Evolutionary conservation across 2,113 vertebrate genomes (phyloP).

Genomic region (Nematolebias whitei): DNA sequence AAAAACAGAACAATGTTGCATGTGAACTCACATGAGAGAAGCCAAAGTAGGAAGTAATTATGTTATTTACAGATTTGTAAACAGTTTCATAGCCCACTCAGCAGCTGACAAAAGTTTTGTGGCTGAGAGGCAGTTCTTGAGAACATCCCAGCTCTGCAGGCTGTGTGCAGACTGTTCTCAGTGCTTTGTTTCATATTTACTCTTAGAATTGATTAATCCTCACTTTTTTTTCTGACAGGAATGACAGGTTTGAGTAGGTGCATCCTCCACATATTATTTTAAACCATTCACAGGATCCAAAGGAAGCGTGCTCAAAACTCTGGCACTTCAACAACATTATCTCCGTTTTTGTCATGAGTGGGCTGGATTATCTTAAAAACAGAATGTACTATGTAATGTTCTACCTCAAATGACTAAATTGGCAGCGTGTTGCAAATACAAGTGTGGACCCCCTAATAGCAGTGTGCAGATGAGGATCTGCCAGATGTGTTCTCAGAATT

Average conservation of each 20-base stretch:
- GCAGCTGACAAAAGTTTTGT: background rate
- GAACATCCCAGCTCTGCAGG: background rate
- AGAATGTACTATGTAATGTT: conserved; percentile 4
- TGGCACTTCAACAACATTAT: no score
- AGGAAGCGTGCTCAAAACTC: no score
- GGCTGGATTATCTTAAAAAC: no score
- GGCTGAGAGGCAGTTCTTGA: background rate
- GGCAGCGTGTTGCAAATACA: conserved; percentile 14
- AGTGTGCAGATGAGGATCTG: conserved; percentile 7
- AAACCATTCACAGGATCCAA: no score
- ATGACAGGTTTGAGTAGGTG: no score
- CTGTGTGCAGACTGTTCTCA: no score
- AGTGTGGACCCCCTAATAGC: conserved; percentile 18
- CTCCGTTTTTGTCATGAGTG: no score
- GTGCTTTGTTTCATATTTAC: background rate
- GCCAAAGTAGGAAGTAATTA: background rate
- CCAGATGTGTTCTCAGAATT: conserved; percentile 55
- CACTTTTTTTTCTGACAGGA: background rate
- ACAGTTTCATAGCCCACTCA: background rate
- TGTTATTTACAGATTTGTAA: conserved; percentile 13
- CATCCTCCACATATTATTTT: no score
- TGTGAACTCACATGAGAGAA: background rate
- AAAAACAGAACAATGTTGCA: background rate
- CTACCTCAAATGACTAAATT: background rate
- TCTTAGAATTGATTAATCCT: background rate